A percentile compares a stretch with the other conserved stretches of the same genome.
Conservation (phyloP, 2,797 vertebrate species). For the Acanthurus tractus region DNA sequence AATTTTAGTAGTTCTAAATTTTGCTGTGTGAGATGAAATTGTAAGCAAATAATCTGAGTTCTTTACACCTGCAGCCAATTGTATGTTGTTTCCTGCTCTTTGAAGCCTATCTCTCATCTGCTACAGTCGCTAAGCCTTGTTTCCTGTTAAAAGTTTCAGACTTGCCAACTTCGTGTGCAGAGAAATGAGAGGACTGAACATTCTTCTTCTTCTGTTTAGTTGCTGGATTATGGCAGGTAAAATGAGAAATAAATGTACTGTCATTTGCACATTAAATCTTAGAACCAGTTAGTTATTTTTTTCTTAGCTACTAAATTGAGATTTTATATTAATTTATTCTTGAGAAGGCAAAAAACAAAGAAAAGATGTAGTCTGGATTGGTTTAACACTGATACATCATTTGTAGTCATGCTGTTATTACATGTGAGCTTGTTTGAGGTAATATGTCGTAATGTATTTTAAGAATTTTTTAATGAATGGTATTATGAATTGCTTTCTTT, state of each 20-base stretch:
- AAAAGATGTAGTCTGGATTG: neutral
- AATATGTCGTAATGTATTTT: neutral
- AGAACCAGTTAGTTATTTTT: neutral
- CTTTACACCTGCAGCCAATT: neutral
- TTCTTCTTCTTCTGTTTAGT: constrained; percentile 52
- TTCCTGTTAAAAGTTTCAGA: neutral
- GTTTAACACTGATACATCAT: too few species aligned
- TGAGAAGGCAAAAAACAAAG: neutral
- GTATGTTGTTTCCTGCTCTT: neutral
- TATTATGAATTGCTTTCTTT: neutral
- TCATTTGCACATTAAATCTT: neutral
- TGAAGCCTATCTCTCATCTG: neutral
- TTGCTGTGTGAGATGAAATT: neutral
- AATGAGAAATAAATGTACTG: neutral
- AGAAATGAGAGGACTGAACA: neutral
- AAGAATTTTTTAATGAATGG: neutral
- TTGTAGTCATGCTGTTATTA: neutral
- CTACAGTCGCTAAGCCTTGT: neutral
- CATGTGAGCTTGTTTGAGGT: neutral
- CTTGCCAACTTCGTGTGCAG: rapidly evolving
- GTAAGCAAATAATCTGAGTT: neutral
- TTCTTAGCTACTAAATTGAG: too few species aligned
- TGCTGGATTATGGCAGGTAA: constrained; percentile 60
- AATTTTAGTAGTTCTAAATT: too few species aligned
- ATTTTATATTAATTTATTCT: neutral